Base-by-base conservation (phyloP, 2,888 invertebrate genomes). In the Rutpela maculata region DNA sequence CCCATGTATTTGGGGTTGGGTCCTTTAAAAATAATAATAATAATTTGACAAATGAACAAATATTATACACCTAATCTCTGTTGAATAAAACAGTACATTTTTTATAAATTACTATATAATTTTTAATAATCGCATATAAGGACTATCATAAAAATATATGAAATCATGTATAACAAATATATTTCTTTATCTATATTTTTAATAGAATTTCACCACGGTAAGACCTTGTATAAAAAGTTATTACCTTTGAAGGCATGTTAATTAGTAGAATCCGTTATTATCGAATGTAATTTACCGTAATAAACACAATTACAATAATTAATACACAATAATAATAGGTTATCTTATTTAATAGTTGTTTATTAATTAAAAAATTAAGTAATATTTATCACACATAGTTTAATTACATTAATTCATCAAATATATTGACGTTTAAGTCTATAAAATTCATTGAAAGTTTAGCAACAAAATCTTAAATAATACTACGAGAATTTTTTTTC, bases 281-380 rank as follows among this genome's bases (percentile, higher is more conserved):
- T 50, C 50, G 50, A 50, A 50, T n/a, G 50, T 50, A 50, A 57
- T 74, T 65, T 68, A 55, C 74, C 69, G 69, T 68, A 75, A 63
- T 69, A 35, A 22, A 60, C 22, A 65, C 63, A 69, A 62, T 75
- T 19, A 74, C 60, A 35, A 69, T 68, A 56, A 56, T 65, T 63
- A 69, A 69, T 69, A 62, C 50, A 17, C 50, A 62, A 31, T 62
- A 31, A 62, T 31, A 7, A 62, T 50, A 50, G n/a, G 15, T 43
- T 60, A 26, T 26, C 3, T 7, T 18, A 10, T 19, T 26, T 35
- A 62, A 62, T 31, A 31, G 62, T 31, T 50, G n/a, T 1, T 12
- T 50, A 50, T 50, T n/a, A 15, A 50, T 50, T 50, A 50, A 50
- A 50, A 50, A 43, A n/a, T 0, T 50, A 50, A 6, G n/a, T 2